Evolutionary conservation across 2,113 vertebrate genomes (phyloP).

Genomic region (Nycticebus coucang): DNA sequence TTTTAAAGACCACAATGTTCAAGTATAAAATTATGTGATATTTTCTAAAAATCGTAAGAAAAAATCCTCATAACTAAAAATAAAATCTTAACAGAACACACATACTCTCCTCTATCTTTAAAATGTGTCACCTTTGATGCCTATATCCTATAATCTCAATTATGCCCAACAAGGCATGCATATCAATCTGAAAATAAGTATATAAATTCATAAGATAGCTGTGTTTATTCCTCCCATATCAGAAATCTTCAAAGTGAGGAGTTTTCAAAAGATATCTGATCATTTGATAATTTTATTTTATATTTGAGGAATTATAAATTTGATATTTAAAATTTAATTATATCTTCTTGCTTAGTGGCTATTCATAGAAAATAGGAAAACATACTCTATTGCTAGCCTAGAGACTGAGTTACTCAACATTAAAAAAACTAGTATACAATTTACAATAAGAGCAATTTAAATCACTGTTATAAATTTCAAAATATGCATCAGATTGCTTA

Average conservation of each 20-base stretch:
- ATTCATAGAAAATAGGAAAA: neutral
- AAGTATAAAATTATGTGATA: neutral
- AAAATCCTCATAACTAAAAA: neutral
- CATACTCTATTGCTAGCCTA: neutral
- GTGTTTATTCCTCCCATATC: too few species aligned
- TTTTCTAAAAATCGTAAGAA: neutral
- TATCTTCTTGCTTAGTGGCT: neutral
- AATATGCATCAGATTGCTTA: neutral
- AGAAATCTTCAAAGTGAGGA: neutral
- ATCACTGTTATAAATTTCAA: neutral
- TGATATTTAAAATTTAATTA: neutral
- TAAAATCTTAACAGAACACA: neutral
- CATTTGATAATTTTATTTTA: neutral
- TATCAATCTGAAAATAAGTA: neutral
- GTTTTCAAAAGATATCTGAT: neutral
- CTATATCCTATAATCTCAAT: neutral
- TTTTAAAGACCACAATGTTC: neutral
- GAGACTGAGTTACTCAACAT: neutral
- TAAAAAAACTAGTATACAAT: neutral
- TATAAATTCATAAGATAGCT: neutral
- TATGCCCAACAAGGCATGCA: neutral
- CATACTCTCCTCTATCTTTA: neutral
- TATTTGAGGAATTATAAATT: neutral
- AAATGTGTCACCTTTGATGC: neutral
- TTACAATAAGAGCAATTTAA: neutral